These are phyloP conservation scores for Bombus polaris DNA, from an alignment of 1,140 invertebrate genomes.

Conservation along the genomic window DNA sequence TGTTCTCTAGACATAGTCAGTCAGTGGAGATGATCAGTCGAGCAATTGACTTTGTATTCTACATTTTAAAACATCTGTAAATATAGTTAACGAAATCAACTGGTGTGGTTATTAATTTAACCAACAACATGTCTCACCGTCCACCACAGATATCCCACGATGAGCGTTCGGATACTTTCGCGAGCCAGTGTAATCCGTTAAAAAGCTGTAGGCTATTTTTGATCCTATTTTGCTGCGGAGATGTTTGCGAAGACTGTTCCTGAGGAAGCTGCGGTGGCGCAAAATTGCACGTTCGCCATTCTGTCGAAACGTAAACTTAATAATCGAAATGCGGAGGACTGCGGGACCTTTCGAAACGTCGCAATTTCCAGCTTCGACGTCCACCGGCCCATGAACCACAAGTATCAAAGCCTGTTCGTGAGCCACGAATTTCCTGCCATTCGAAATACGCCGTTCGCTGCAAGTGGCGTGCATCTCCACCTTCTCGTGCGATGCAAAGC, in stretches of 20 bases:
- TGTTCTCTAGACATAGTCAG: no score
- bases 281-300: background rate
- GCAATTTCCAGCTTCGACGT: background rate
- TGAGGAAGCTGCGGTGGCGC: no score
- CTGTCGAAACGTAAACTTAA: background rate
- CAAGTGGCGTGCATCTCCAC: background rate
- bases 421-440: background rate
- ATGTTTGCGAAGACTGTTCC: no score
- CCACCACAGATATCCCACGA: no score
- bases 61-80: no score
- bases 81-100: no score
- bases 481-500: no score
- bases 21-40: no score
- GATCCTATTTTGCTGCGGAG: background rate
- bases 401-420: background rate
- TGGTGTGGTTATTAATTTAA: no score
- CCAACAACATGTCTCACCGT: no score
- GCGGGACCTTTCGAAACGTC: background rate
- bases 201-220: background rate
- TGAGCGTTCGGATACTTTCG: no score
- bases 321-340: background rate
- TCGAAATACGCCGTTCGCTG: background rate
- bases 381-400: constrained; percentile 8
- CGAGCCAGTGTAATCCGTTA: background rate
- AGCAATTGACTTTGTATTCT: no score